These are phyloP conservation scores for Esox masquinongy DNA, from an alignment of 2,797 vertebrate species.

Conservation along the genomic window DNA sequence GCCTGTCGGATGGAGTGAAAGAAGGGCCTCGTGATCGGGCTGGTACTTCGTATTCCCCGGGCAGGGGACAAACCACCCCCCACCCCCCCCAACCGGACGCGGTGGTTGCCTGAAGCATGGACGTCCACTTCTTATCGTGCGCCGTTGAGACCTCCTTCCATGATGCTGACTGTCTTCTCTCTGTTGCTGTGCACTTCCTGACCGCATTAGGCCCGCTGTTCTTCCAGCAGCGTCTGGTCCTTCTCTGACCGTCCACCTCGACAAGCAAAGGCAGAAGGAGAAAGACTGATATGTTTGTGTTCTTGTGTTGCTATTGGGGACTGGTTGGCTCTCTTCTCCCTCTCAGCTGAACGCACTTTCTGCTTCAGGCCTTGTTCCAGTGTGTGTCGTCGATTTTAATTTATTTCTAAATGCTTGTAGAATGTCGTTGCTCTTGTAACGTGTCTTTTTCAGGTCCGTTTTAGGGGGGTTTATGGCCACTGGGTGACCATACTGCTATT, in stretches of 20 bases:
- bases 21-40: neutral
- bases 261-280: neutral
- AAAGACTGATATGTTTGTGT: neutral
- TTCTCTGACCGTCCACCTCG: neutral
- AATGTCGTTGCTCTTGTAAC: neutral
- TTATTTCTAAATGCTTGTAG: neutral
- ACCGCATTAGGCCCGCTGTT: neutral
- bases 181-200: neutral
- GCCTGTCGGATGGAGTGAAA: neutral
- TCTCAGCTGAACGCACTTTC: neutral
- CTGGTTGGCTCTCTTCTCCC: neutral
- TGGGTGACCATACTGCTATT: neutral
- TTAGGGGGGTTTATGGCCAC: neutral
- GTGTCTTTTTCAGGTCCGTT: neutral
- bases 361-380: neutral
- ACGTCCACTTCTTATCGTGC: neutral
- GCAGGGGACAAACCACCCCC: neutral
- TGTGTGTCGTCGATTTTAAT: neutral
- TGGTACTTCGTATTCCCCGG: neutral
- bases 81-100: neutral
- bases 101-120: neutral
- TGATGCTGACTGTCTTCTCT: neutral
- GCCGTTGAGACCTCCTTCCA: neutral
- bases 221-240: neutral
- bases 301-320: neutral